Conservation (phyloP, 2,888 invertebrate species). For the Myopa testacea region DNA sequence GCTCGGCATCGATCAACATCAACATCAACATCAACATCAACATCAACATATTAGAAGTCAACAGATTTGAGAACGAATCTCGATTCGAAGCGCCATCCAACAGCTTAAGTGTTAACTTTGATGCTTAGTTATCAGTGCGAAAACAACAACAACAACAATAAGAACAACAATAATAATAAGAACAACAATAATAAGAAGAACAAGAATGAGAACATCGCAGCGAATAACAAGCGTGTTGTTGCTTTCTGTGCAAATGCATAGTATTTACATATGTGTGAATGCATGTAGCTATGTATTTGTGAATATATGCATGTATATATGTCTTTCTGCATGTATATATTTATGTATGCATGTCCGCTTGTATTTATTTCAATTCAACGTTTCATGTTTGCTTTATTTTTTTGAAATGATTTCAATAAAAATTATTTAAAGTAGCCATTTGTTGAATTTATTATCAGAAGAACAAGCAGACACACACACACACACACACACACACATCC, state of each 20-base stretch:
- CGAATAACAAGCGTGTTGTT: neutral
- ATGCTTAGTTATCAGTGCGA: conserved; percentile 37
- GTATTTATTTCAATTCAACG: conserved; percentile 26
- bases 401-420: conserved; percentile 42
- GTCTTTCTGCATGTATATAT: too few species aligned
- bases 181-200: too few species aligned
- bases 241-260: conserved; percentile 2
- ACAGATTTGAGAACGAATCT: neutral
- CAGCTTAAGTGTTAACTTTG: conserved; percentile 40
- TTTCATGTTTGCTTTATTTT: conserved; percentile 34
- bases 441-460: conserved; percentile 49
- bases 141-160: neutral
- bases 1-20: too few species aligned
- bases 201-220: neutral
- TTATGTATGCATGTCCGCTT: neutral
- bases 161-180: neutral
- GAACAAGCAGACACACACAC: conserved; percentile 4
- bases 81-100: conserved; percentile 22
- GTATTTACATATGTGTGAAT: neutral
- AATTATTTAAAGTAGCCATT: conserved; percentile 46
- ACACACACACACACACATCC: neutral
- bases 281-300: neutral
- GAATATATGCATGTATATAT: too few species aligned
- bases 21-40: too few species aligned
- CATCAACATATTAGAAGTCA: too few species aligned